These are phyloP conservation scores for Drosophila lacicola DNA, from an alignment of 2,888 invertebrate genomes.

Conservation along the genomic window DNA sequence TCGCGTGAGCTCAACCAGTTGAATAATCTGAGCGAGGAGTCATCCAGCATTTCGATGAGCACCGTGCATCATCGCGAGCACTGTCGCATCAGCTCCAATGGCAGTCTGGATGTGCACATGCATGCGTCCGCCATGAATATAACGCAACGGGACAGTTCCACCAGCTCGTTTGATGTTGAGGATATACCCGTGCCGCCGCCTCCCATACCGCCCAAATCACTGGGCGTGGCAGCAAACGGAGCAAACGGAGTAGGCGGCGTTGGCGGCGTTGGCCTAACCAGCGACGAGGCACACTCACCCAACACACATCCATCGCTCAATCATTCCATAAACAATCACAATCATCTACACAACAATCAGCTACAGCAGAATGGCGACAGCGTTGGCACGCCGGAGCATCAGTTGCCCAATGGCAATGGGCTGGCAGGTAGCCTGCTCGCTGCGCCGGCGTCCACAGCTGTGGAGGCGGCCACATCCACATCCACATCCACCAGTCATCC, in stretches of 20 bases:
- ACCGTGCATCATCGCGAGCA: conserved; percentile 82
- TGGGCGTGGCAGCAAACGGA: conserved; percentile 63
- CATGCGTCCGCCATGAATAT: conserved; percentile 67
- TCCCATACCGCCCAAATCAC: conserved; percentile 84
- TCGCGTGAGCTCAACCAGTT: conserved; percentile 83
- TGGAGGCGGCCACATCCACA: conserved; percentile 46
- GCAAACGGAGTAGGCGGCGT: conserved; percentile 42
- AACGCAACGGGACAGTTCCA: conserved; percentile 79
- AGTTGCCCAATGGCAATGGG: conserved; percentile 43
- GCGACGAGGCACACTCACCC: conserved; percentile 65
- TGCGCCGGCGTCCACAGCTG: conserved; percentile 41
- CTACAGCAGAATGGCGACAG: conserved; percentile 54
- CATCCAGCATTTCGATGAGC: conserved; percentile 72
- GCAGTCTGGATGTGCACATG: conserved; percentile 66
- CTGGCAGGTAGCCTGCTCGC: conserved; percentile 15
- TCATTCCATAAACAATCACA: conserved; percentile 73
- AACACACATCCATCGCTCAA: conserved; percentile 61
- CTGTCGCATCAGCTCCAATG: conserved; percentile 77
- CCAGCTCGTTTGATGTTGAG: conserved; percentile 83
- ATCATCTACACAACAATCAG: conserved; percentile 41
- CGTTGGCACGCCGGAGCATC: conserved; percentile 74
- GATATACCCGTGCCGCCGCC: conserved; percentile 84
- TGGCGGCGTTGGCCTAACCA: conserved; percentile 1
- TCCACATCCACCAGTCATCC: conserved; percentile 61
- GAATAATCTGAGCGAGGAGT: conserved; percentile 83